Conservation (phyloP, 2,888 invertebrate genomes). For the Xylocampa areola region DNA sequence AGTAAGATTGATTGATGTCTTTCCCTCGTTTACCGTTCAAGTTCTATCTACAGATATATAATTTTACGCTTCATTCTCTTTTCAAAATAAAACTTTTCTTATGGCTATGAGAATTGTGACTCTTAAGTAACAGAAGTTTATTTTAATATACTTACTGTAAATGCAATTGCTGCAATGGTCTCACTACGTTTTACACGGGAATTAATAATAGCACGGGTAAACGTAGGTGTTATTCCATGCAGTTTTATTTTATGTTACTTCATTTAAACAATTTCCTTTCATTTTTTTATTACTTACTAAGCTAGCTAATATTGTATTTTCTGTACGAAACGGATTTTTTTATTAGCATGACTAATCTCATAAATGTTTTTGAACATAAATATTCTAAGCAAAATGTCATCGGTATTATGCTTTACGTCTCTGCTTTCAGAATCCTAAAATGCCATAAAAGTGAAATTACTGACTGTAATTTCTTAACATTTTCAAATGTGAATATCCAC, state of each 20-base stretch:
- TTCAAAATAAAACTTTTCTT: too few species aligned
- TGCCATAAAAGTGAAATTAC: constrained; percentile 14
- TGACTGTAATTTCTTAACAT: not conserved
- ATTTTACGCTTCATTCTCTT: constrained; percentile 4
- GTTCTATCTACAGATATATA: constrained; percentile 1
- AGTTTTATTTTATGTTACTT: too few species aligned
- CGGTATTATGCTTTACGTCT: constrained; percentile 10
- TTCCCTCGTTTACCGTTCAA: constrained; percentile 12
- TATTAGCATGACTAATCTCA: constrained; percentile 31
- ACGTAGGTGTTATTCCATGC: too few species aligned
- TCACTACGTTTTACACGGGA: too few species aligned
- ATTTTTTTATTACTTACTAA: not conserved
- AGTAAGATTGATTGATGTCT: constrained; percentile 49
- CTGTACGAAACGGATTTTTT: constrained; percentile 16
- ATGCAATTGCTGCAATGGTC: too few species aligned
- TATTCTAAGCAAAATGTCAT: constrained; percentile 29
- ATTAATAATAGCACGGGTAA: too few species aligned
- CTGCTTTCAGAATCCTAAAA: constrained; percentile 17
- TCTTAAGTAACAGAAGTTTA: too few species aligned
- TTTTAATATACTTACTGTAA: too few species aligned
- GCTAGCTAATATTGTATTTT: too few species aligned
- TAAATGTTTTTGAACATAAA: constrained; percentile 32
- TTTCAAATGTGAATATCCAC: constrained; percentile 1
- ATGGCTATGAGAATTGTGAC: too few species aligned
- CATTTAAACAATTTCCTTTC: too few species aligned